Conservation (phyloP, 2,797 vertebrate species). For the Miichthys miiuy region DNA sequence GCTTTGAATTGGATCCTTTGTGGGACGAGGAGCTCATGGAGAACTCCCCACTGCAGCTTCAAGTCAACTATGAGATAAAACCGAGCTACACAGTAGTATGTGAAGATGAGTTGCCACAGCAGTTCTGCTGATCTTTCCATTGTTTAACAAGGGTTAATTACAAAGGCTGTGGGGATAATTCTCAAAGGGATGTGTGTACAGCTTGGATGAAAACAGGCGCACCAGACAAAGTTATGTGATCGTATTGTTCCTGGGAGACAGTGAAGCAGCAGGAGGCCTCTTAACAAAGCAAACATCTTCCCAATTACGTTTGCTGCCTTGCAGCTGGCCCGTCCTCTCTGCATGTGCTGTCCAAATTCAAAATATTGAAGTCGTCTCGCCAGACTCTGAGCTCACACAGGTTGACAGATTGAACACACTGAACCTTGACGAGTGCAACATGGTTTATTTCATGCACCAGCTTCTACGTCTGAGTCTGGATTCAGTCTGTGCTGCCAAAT, state of each 20-base stretch:
- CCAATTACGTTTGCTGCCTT: slow-evolving; percentile 81
- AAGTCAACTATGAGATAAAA: slow-evolving; percentile 15
- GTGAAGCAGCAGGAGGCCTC: slow-evolving; percentile 86
- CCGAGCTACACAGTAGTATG: slow-evolving; percentile 21
- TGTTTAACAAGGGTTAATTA: slow-evolving; percentile 89
- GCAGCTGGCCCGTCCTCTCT: slow-evolving; percentile 71
- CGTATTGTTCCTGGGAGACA: slow-evolving; percentile 90
- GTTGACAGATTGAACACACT: too few relatives aligned
- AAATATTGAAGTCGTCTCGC: too few relatives aligned
- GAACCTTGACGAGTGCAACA: too few relatives aligned
- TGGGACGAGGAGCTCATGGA: too few relatives aligned
- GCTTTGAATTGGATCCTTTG: too few relatives aligned
- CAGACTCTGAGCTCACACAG: too few relatives aligned
- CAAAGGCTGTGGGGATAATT: slow-evolving; percentile 79
- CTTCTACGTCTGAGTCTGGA: too few relatives aligned
- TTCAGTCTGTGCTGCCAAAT: too few relatives aligned
- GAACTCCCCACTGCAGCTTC: neutral
- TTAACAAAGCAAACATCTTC: slow-evolving; percentile 90
- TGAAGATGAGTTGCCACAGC: slow-evolving; percentile 47
- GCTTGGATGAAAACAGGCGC: slow-evolving; percentile 81
- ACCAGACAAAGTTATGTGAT: slow-evolving; percentile 87
- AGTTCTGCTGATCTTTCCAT: slow-evolving; percentile 75
- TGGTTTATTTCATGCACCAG: too few relatives aligned
- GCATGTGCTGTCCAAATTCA: neutral
- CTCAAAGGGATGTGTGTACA: slow-evolving; percentile 77